A percentile compares a stretch with the other conserved stretches of the same genome.
Evolutionary conservation across 2,113 vertebrate genomes (phyloP).

Genomic region (Sebastes fasciatus): DNA sequence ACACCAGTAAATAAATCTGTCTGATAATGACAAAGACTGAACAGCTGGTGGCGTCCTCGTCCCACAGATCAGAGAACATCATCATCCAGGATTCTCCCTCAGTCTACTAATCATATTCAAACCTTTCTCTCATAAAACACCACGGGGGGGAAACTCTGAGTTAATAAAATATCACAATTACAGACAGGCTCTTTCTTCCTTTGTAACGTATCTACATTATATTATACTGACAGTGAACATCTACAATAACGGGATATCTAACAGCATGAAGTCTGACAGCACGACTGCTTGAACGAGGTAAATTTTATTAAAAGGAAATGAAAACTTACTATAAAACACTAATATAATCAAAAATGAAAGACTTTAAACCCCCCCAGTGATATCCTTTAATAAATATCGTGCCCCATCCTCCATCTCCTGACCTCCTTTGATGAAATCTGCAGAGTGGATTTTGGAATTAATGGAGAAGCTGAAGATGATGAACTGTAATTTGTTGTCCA

Average conservation of each 20-base stretch:
- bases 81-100: neutral
- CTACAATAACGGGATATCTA: neutral
- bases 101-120: neutral
- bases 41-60: constrained; percentile 48
- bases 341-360: too few relatives aligned
- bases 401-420: too few relatives aligned
- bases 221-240: neutral
- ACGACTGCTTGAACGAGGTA: too few relatives aligned
- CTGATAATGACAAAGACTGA: constrained; percentile 27
- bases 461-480: too few relatives aligned
- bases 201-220: neutral
- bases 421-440: too few relatives aligned
- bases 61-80: constrained; percentile 13
- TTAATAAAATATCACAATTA: neutral
- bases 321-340: neutral
- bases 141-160: constrained; percentile 2
- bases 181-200: neutral
- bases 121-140: neutral
- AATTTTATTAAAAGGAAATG: neutral
- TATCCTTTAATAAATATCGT: too few relatives aligned
- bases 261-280: neutral
- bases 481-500: too few relatives aligned
- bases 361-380: too few relatives aligned
- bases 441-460: too few relatives aligned
- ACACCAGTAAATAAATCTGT: neutral